Evolutionary conservation across 2,888 invertebrate species (phyloP).

Genomic region (Diarsia mendica): DNA sequence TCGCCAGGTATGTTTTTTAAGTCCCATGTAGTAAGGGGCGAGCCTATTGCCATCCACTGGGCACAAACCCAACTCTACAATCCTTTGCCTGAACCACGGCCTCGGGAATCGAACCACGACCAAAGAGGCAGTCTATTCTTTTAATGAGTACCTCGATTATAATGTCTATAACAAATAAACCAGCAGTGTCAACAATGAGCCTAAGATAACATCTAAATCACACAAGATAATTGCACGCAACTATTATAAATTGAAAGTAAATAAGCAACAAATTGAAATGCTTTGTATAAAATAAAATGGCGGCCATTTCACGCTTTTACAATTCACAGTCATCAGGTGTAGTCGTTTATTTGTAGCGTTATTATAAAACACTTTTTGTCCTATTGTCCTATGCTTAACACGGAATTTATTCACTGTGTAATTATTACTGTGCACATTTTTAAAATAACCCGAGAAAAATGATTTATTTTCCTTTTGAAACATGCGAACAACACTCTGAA

Average conservation of each 20-base stretch:
- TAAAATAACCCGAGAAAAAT: neutral
- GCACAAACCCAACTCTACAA: too few relatives aligned
- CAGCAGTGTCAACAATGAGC: constrained; percentile 49
- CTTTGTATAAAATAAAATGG: constrained; percentile 63
- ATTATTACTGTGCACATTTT: constrained; percentile 17
- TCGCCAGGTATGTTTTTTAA: too few relatives aligned
- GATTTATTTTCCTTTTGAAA: neutral
- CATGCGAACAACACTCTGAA: neutral
- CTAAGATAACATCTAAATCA: constrained; percentile 69
- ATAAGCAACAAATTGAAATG: constrained; percentile 69
- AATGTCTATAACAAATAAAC: constrained; percentile 15
- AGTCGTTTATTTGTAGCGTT: constrained; percentile 27
- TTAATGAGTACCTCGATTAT: constrained; percentile 6
- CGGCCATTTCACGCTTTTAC: constrained; percentile 65
- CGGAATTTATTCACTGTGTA: constrained; percentile 34
- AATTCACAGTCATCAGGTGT: constrained; percentile 40
- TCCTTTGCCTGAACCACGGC: too few relatives aligned
- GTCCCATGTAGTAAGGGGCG: too few relatives aligned
- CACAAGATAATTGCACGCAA: constrained; percentile 61
- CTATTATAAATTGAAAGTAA: constrained; percentile 70
- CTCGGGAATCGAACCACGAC: too few relatives aligned
- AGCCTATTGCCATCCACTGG: too few relatives aligned
- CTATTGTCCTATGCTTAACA: constrained; percentile 24
- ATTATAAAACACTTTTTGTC: constrained; percentile 46
- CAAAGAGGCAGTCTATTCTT: neutral